A percentile compares a stretch with the other conserved stretches of the same genome.
Evolutionary conservation across 2,113 vertebrate species (phyloP).

Genomic region (Psettodes erumei): DNA sequence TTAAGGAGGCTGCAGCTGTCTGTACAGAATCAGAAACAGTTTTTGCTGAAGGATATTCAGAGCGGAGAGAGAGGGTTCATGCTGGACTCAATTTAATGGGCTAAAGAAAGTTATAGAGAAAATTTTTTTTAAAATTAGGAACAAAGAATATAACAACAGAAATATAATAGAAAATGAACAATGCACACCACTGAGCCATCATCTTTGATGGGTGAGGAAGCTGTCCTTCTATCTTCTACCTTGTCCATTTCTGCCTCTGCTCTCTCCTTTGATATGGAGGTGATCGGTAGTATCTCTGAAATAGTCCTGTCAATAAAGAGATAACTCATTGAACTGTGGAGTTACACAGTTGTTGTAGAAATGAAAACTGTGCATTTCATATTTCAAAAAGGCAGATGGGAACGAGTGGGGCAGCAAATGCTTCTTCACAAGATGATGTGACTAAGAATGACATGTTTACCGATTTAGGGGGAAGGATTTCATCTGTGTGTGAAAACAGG

Average conservation of each 20-base stretch:
- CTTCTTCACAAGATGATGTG: background rate
- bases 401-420: background rate
- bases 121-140: background rate
- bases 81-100: background rate
- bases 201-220: constrained; percentile 1
- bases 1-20: background rate
- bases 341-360: background rate
- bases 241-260: constrained; percentile 9
- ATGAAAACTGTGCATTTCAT: background rate
- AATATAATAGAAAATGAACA: background rate
- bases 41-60: constrained; percentile 3
- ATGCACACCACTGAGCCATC: constrained; percentile 32
- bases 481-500: background rate
- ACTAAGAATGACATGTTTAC: no score
- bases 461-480: background rate
- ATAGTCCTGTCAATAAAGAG: constrained; percentile 42
- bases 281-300: background rate
- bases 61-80: background rate
- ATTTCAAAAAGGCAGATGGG: background rate
- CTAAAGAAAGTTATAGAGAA: background rate
- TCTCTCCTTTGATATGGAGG: background rate
- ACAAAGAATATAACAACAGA: background rate
- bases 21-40: background rate
- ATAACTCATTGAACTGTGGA: background rate
- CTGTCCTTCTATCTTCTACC: background rate